Conservation (phyloP, 2,797 vertebrate genomes). For the Pelobates cultripes region DNA sequence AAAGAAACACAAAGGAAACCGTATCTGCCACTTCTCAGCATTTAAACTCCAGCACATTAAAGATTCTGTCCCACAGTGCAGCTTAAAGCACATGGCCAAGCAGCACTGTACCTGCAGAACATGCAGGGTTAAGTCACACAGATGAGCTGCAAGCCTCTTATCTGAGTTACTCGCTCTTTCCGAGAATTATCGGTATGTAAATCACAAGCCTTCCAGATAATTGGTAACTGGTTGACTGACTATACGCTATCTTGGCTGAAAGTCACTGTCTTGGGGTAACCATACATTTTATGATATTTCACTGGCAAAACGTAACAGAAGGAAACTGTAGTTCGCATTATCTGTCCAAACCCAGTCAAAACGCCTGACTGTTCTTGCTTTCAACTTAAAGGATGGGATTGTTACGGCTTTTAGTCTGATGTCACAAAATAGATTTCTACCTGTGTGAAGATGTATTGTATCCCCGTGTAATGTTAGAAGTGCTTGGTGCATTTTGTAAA, state of each 20-base stretch:
- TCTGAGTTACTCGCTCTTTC: background rate
- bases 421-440: too few species aligned
- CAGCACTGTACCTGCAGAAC: background rate
- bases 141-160: background rate
- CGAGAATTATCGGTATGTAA: background rate
- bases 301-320: too few species aligned
- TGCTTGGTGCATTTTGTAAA: too few species aligned
- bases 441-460: too few species aligned
- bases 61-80: background rate
- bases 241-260: too few species aligned
- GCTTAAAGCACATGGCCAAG: background rate
- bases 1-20: conserved; percentile 31
- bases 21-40: conserved; percentile 20
- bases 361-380: too few species aligned
- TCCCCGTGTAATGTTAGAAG: too few species aligned
- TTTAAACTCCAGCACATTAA: conserved; percentile 7
- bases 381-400: too few species aligned
- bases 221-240: background rate
- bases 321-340: background rate
- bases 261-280: too few species aligned
- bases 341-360: background rate
- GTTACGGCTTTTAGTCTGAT: too few species aligned
- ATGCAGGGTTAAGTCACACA: background rate
- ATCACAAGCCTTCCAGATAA: background rate
- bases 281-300: too few species aligned